Conservation (phyloP, 2,797 vertebrate species). For the Macrochelys suwanniensis region DNA sequence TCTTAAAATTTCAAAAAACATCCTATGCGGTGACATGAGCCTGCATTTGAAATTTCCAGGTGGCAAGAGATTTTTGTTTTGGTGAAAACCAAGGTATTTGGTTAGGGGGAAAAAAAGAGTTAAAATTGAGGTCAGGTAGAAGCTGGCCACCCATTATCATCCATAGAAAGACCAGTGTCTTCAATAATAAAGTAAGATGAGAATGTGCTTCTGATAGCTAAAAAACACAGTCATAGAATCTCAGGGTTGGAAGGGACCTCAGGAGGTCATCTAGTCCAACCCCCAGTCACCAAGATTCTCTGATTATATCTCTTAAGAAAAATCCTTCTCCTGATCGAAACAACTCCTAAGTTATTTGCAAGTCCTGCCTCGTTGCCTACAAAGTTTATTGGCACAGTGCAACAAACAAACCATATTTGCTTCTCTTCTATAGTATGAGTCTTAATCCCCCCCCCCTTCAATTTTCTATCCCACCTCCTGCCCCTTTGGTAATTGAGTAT, state of each 20-base stretch:
- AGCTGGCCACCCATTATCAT: neutral
- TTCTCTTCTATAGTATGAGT: neutral
- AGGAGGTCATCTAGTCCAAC: too few relatives aligned
- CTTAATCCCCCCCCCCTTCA: neutral
- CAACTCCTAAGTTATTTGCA: neutral
- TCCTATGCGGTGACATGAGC: neutral
- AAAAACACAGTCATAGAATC: neutral
- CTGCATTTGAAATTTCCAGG: neutral
- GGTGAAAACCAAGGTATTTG: neutral
- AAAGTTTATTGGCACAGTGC: neutral
- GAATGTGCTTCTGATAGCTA: neutral
- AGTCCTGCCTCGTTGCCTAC: neutral
- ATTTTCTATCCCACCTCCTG: fast-evolving
- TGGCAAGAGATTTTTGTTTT: neutral
- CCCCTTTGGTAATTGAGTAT: neutral
- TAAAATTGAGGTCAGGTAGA: fast-evolving
- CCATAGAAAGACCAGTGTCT: neutral
- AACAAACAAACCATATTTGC: too few relatives aligned
- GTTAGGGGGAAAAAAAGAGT: neutral
- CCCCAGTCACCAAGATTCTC: neutral
- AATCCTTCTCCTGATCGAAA: neutral
- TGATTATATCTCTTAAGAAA: neutral
- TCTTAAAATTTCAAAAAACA: neutral
- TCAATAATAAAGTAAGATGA: neutral
- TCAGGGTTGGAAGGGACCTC: too few relatives aligned